These are phyloP conservation scores for Laothoe populi DNA, from an alignment of 2,888 invertebrate species.

Conservation along the genomic window DNA sequence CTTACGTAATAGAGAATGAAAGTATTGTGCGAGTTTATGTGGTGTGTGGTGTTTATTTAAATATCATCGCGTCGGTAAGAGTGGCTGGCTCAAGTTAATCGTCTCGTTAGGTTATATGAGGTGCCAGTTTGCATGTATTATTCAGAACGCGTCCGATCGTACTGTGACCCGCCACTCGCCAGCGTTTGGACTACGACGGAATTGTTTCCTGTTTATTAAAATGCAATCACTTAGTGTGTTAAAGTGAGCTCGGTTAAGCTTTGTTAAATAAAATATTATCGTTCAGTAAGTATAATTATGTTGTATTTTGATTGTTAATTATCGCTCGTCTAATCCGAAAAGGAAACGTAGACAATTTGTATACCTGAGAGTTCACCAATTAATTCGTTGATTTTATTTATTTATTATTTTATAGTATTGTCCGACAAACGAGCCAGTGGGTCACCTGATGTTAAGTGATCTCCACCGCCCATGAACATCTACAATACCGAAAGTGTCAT, in stretches of 20 bases:
- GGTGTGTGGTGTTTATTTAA: not conserved
- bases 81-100: not conserved
- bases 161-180: not conserved
- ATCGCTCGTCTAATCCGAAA: no score
- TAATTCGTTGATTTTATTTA: no score
- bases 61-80: conserved; percentile 1
- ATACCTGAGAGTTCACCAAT: no score
- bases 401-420: no score
- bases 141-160: not conserved
- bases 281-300: no score
- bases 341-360: no score
- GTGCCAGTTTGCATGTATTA: conserved; percentile 4
- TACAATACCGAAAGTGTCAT: no score
- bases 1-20: not conserved
- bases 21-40: not conserved
- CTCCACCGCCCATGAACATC: no score
- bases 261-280: not conserved
- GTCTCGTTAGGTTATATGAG: not conserved
- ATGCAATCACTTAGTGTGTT: conserved; percentile 35
- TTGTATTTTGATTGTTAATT: no score
- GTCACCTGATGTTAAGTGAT: no score
- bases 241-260: conserved; percentile 38
- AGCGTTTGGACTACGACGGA: conserved; percentile 4
- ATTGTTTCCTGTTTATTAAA: conserved; percentile 19
- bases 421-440: no score